Base-by-base conservation (phyloP, 2,113 vertebrate species). In the Rousettus leschenaultii region DNA sequence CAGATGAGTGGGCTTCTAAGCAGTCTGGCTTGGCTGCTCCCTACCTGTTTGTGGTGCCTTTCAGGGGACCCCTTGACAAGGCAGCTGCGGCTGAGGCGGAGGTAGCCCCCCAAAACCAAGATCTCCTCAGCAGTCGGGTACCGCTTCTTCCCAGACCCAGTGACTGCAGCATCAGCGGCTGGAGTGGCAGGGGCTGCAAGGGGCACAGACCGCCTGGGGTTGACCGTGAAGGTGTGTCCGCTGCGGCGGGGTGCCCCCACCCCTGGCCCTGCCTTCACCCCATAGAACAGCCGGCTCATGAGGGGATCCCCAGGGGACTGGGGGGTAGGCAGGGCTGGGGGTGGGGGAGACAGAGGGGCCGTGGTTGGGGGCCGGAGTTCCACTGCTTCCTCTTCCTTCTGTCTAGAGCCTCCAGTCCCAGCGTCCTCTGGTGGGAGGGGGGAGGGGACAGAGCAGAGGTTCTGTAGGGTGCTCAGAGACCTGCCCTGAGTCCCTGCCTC, bases 41-140 rank as follows among this genome's bases (percentile, higher is more conserved):
- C 98, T 98, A 99, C 99, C 98, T 98, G 98, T 98, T 99, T 99
- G 16, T 97, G 98, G 13, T 98, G 98, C 86, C 96, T 97, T 74
- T 98, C 97, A 4, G 95, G 98, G 98, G 97, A 98, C 33, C 97
- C 98, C 97, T 99, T 99, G 75, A 98, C 98, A 83, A 99, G 98
- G 96, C 99, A 99, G 45, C 99, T 99, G 95, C 97, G 99, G 71
- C 99, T 98, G 73, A 99, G 98, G 38, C 98, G 98, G 97, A 98
- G 98, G 98, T 99, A 99, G 80, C 99, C 99, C 38, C 99, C 99
- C 15, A 99, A 99, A 93, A 99, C 99, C 98, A 98, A 97, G 48
- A 99, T 99, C 97, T 99, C 99, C 91, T 99, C 99, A 0, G 97
- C 99, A 2, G 99, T 99, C 26, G 99, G 99, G 95, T 99, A 99